phyloP scores from a whole-genome alignment of 2,888 invertebrate species.

The Drosophila leonis region DNA sequence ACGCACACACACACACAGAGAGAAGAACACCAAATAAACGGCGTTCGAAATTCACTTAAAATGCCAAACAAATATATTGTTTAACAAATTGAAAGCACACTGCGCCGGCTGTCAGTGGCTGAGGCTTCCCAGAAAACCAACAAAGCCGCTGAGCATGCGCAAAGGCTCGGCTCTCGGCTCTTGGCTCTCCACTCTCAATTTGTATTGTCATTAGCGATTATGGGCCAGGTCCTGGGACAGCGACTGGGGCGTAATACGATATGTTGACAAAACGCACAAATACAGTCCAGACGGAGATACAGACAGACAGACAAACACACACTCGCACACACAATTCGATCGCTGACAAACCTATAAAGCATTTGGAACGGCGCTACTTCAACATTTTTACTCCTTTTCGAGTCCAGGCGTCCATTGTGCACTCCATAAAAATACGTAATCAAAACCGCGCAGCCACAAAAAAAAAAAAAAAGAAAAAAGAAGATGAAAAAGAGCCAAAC shows the following conservation, averaged over 20 bases:
- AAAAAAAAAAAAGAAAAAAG: constrained; percentile 34
- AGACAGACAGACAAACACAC: constrained; percentile 24
- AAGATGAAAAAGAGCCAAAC: constrained; percentile 28
- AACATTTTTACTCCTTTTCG: constrained; percentile 80
- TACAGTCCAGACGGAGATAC: constrained; percentile 29
- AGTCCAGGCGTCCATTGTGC: constrained; percentile 50
- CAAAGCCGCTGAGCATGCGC: constrained; percentile 52
- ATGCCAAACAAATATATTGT: constrained; percentile 67
- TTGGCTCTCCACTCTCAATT: constrained; percentile 62
- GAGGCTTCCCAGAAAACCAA: constrained; percentile 63
- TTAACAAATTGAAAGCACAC: constrained; percentile 66
- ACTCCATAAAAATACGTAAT: constrained; percentile 72
- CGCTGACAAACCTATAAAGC: constrained; percentile 78
- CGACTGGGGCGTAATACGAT: constrained; percentile 70
- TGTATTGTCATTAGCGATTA: constrained; percentile 80
- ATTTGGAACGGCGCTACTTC: constrained; percentile 78
- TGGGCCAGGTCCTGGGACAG: constrained; percentile 44
- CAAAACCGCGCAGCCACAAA: constrained; percentile 67
- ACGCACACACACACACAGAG: not conserved
- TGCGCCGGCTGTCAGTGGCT: constrained; percentile 59
- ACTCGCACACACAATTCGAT: constrained; percentile 38
- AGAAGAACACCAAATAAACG: constrained; percentile 18
- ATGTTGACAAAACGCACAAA: constrained; percentile 77
- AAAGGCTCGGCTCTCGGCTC: constrained; percentile 8
- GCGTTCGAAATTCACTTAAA: constrained; percentile 63